phyloP scores from a whole-genome alignment of 2,888 invertebrate genomes.

The Leucophenga maculata region DNA sequence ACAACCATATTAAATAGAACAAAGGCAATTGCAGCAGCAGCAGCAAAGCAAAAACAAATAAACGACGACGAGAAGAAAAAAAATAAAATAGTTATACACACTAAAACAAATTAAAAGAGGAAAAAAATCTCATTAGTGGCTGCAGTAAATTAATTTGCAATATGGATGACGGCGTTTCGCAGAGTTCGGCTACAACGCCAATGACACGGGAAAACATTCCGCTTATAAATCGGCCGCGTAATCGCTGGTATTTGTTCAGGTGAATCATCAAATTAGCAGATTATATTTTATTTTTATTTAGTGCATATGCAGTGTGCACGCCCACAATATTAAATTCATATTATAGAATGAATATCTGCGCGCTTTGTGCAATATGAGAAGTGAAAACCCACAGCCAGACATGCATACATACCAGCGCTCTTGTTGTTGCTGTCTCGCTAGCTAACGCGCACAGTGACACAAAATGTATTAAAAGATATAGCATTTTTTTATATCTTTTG shows the following conservation, averaged over 20 bases:
- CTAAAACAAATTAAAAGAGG: not conserved
- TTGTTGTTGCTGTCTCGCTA: too few species aligned
- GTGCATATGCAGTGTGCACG: not conserved
- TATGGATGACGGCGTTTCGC: conserved; percentile 71
- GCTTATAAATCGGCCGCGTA: conserved; percentile 77
- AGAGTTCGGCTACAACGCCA: conserved; percentile 74
- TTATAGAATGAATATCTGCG: too few species aligned
- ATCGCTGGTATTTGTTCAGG: conserved; percentile 77
- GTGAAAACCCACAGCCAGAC: not conserved
- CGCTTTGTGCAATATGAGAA: too few species aligned
- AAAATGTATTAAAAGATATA: too few species aligned
- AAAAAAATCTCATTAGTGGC: not conserved
- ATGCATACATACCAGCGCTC: not conserved
- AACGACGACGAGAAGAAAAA: conserved; percentile 9
- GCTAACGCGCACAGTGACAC: too few species aligned
- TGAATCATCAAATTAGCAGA: conserved; percentile 70
- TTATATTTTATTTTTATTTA: too few species aligned
- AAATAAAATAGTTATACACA: too few species aligned
- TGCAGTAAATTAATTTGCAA: conserved; percentile 26
- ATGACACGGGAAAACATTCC: conserved; percentile 80
- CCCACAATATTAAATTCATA: too few species aligned
- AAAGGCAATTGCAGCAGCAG: conserved; percentile 35
- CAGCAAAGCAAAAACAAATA: conserved; percentile 38
- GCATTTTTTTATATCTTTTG: too few species aligned
- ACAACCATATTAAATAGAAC: conserved; percentile 35